phyloP scores from a whole-genome alignment of 2,113 vertebrate genomes.

The Beaufortia kweichowensis region DNA sequence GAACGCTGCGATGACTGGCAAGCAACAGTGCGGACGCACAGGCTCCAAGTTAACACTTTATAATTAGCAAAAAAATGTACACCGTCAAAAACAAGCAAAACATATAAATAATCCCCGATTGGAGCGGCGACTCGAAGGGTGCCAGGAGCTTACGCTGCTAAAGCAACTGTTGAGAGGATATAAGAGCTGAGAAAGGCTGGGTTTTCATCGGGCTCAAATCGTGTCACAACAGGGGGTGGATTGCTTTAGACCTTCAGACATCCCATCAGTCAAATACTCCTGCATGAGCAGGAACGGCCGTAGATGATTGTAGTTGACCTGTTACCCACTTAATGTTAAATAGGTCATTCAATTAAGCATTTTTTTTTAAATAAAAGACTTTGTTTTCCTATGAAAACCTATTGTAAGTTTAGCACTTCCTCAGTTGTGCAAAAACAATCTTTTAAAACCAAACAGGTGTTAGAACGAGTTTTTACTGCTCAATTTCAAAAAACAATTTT shows the following conservation, averaged over 20 bases:
- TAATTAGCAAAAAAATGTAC: constrained; percentile 29
- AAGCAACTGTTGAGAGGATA: constrained; percentile 46
- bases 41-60: constrained; percentile 29
- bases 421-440: no score
- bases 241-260: constrained; percentile 32
- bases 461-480: no score
- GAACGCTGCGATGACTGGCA: constrained; percentile 36
- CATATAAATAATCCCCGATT: constrained; percentile 51
- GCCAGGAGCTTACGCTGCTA: constrained; percentile 43
- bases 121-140: constrained; percentile 28
- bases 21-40: constrained; percentile 2
- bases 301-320: constrained; percentile 9
- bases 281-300: background rate
- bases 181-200: constrained; percentile 37
- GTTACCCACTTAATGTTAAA: constrained; percentile 22
- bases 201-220: constrained; percentile 37
- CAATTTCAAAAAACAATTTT: no score
- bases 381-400: no score
- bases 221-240: constrained; percentile 38
- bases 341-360: background rate
- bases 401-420: no score
- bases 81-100: constrained; percentile 24
- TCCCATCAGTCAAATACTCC: constrained; percentile 40
- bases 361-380: background rate
- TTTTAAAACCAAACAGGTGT: no score